These are phyloP conservation scores for Troilus luridus DNA, from an alignment of 2,888 invertebrate genomes.

Conservation along the genomic window DNA sequence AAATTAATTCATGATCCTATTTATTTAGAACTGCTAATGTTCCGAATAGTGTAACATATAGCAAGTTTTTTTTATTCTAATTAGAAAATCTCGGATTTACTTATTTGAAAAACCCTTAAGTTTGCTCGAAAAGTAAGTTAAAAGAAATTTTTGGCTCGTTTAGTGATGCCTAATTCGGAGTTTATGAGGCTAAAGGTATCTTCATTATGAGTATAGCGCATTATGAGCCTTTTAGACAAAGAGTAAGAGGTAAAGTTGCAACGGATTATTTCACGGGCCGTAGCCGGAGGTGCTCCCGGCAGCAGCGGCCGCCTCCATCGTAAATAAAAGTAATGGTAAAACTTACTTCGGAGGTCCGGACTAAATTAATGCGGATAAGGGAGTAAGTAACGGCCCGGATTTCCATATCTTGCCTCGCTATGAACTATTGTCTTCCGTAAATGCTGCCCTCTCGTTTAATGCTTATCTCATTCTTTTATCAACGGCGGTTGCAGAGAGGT, in stretches of 20 bases:
- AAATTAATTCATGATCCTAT: too few species aligned
- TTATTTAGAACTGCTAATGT: too few species aligned
- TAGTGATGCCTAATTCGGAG: not conserved
- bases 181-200: not conserved
- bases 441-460: not conserved
- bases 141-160: not conserved
- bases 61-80: too few species aligned
- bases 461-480: not conserved
- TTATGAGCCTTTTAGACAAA: not conserved
- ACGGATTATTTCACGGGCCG: conserved; percentile 6
- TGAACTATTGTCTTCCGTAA: not conserved
- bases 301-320: not conserved
- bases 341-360: not conserved
- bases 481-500: not conserved
- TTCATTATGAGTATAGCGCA: not conserved
- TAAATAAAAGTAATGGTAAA: conserved; percentile 41
- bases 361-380: conserved; percentile 19
- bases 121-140: not conserved
- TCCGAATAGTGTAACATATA: too few species aligned
- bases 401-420: not conserved
- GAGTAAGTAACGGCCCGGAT: not conserved
- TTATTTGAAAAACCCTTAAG: too few species aligned
- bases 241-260: not conserved
- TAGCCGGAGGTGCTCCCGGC: not conserved
- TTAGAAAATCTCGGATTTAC: too few species aligned